Conservation (phyloP, 2,888 invertebrate genomes). For the Drosophila yooni region DNA sequence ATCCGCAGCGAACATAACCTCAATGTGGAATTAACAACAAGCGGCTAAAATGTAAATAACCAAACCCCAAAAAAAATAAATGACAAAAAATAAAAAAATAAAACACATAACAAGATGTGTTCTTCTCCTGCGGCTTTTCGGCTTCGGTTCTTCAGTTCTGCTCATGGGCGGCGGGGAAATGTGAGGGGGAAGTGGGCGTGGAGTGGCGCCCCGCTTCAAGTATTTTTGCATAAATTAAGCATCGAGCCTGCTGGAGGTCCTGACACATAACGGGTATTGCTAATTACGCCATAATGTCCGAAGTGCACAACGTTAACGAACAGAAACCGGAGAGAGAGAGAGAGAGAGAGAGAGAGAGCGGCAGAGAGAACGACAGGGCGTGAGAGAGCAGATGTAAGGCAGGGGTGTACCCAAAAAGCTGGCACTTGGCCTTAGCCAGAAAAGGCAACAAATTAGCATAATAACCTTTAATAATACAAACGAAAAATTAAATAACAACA, state of each 20-base stretch:
- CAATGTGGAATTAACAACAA: conserved; percentile 51
- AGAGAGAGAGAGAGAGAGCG: not conserved
- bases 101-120: conserved; percentile 23
- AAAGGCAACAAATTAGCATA: conserved; percentile 75
- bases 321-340: conserved; percentile 1
- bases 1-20: conserved; percentile 60
- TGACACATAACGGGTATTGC: conserved; percentile 71
- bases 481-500: conserved; percentile 78
- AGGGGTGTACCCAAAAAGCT: conserved; percentile 3
- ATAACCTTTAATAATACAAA: conserved; percentile 80
- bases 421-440: conserved; percentile 24
- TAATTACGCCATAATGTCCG: conserved; percentile 77
- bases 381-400: not conserved
- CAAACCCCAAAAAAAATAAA: conserved; percentile 1
- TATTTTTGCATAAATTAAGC: conserved; percentile 74
- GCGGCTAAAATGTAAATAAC: conserved; percentile 31
- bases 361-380: not conserved
- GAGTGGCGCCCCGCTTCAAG: conserved; percentile 15
- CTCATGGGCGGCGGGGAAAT: not conserved
- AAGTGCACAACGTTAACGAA: conserved; percentile 29
- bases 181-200: not conserved
- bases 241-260: conserved; percentile 55
- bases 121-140: conserved; percentile 21
- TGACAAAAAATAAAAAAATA: not conserved
- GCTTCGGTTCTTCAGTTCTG: not conserved